These are phyloP conservation scores for Chelidonichthys spinosus DNA, from an alignment of 2,797 vertebrate species.

Conservation along the genomic window DNA sequence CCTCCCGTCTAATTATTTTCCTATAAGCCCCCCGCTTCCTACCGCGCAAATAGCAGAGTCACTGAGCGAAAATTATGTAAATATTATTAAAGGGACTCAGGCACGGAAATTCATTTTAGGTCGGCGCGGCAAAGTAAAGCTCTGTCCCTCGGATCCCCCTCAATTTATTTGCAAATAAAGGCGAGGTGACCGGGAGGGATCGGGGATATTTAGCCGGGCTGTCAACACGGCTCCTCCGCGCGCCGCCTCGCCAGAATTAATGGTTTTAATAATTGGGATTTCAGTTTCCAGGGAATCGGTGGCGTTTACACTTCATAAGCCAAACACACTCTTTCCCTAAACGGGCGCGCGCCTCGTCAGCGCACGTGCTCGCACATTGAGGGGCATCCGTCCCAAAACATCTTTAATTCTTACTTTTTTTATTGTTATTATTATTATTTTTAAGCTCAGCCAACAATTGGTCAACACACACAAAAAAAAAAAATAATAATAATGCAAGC, in stretches of 20 bases:
- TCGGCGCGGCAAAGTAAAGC: slow-evolving; percentile 88
- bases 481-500: slow-evolving; percentile 41
- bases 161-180: slow-evolving; percentile 99
- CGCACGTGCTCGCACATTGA: slow-evolving; percentile 20
- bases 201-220: slow-evolving; percentile 96
- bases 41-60: slow-evolving; percentile 98
- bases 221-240: slow-evolving; percentile 91
- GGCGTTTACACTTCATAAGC: slow-evolving; percentile 85
- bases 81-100: slow-evolving; percentile 99
- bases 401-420: slow-evolving; percentile 32
- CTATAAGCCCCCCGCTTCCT: slow-evolving; percentile 95
- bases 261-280: slow-evolving; percentile 99
- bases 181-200: slow-evolving; percentile 98
- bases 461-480: slow-evolving; percentile 8
- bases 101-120: slow-evolving; percentile 97
- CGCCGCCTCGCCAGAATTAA: slow-evolving; percentile 93
- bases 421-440: background rate
- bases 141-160: slow-evolving; percentile 94
- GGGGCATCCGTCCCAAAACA: slow-evolving; percentile 27
- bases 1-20: slow-evolving; percentile 95
- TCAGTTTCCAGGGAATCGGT: slow-evolving; percentile 92
- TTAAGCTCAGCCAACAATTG: slow-evolving; percentile 44
- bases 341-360: background rate
- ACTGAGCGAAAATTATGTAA: slow-evolving; percentile 99
- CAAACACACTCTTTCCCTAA: slow-evolving; percentile 52